Conservation (phyloP, 2,797 vertebrate species). For the Xenopus petersii region DNA sequence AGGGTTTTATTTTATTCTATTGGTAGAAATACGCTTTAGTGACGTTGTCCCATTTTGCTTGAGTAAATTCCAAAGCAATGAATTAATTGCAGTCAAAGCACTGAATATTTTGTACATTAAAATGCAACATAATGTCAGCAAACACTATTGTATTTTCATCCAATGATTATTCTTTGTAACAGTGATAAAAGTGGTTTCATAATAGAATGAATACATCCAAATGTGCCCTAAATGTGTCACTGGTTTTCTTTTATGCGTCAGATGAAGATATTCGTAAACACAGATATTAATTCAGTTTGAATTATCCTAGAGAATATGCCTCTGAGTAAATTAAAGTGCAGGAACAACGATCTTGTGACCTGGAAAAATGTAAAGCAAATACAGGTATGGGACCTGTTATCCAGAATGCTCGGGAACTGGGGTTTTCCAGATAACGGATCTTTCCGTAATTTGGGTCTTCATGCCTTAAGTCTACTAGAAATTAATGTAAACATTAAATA, state of each 20-base stretch:
- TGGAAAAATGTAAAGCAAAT: too few relatives aligned
- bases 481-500: too few relatives aligned
- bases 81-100: not conserved
- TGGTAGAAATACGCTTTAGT: too few relatives aligned
- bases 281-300: constrained; percentile 12
- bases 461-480: too few relatives aligned
- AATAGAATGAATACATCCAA: not conserved
- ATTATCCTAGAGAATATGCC: constrained; percentile 3
- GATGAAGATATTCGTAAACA: constrained; percentile 1
- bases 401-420: too few relatives aligned
- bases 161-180: not conserved
- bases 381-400: too few relatives aligned
- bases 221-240: constrained; percentile 22
- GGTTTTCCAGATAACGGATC: too few relatives aligned
- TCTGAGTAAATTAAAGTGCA: not conserved
- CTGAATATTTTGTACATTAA: too few relatives aligned
- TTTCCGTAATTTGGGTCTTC: too few relatives aligned
- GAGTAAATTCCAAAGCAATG: not conserved
- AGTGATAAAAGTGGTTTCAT: not conserved
- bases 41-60: not conserved
- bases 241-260: not conserved
- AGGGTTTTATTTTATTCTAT: too few relatives aligned
- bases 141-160: not conserved
- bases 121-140: too few relatives aligned
- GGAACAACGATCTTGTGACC: not conserved